Evolutionary conservation across 2,113 vertebrate genomes (phyloP), one percentile per base, ranked within the genome.

Genomic region (Regulus satrapa): DNA sequence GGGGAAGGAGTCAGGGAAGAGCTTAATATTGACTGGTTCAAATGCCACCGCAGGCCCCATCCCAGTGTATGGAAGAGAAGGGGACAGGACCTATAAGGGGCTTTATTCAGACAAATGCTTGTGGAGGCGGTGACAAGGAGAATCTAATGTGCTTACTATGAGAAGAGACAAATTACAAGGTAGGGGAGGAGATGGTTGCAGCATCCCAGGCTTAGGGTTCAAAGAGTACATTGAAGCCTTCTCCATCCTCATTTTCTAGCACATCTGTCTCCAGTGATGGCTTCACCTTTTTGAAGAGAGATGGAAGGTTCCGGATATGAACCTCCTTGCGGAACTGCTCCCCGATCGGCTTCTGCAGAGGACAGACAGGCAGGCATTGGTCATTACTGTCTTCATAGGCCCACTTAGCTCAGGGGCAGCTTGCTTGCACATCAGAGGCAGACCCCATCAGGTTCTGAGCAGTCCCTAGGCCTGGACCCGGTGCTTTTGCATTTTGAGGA

Each of bases 301-400:
- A 98, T 7, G 99, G 99, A 89, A 99, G 99, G 97, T 99, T 99
- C 96, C 98, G 98, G 97, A 99, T 99, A 89, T 99, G 99, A 94
- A 99, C 99, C 97, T 99, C 99, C 97, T 99, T 99, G 95, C 98
- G 99, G 96, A 99, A 99, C 96, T 99, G 99, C 96, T 99, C 99
- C 85, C 99, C 99, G 10, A 99, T 97, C 36, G 99, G 98, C 97
- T 99, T 99, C 99, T 99, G 98, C 94, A 91, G 95, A 85, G 85
- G 89, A 95, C 82, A 98, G 64, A 95, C 41, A 86, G 28, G 75
- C 48, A 93, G 51, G 26, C 51, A 38, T 83, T 36, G 62, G 62
- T 82, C 45, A 67, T 38, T 40, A 62, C 19, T 28, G n/a, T 58
- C 55, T 40, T 61, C 56, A 38, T 2, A 66, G 13, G 16, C n/a